Evolutionary conservation across 2,113 vertebrate species (phyloP), one percentile per base, ranked within the genome.

Genomic region (Nanorana parkeri): DNA sequence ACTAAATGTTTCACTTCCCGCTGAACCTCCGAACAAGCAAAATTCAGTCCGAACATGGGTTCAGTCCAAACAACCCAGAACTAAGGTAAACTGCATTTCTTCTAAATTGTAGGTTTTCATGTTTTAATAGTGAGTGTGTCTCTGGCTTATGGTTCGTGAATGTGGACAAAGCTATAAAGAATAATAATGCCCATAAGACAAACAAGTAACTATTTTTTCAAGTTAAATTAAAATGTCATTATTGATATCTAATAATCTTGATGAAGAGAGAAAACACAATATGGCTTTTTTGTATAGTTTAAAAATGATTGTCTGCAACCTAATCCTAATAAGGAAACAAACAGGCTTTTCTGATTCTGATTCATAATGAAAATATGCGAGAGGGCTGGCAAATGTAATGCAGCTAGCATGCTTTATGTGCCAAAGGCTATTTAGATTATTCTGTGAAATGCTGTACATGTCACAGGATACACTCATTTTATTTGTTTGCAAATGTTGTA

Each of bases 271-370:
- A 28, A 56, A 41, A 36, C 20, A 60, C 41, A 21, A 61, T 60
- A 41, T 36, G n/a, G 29, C 11, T 68, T 56, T 32, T 36, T 36
- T 78, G 51, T 78, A 75, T 17, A 68, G 17, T 79, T 41, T 79
- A 2, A 88, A 83, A 68, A 79, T 83, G n/a, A 72, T 85, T 77
- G 41, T 86, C 85, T 85, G 86, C 88, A 89, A 20, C 88, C 89
- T 88, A 93, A 90, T 88, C 92, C 93, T 93, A 94, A 94, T 93
- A 95, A 92, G 94, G 93, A 68, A 81, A 87, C 51, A 74, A 87
- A 81, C 77, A 78, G 85, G 68, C 83, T 81, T 91, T 89, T 88
- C 68, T 80, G 73, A 86, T 11, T 17, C 72, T 84, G 88, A 78
- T 81, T 83, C 0, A 84, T 86, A 84, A 83, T 84, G 86, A 85